Conservation (phyloP, 2,113 vertebrate genomes). For the Pionites leucogaster region DNA sequence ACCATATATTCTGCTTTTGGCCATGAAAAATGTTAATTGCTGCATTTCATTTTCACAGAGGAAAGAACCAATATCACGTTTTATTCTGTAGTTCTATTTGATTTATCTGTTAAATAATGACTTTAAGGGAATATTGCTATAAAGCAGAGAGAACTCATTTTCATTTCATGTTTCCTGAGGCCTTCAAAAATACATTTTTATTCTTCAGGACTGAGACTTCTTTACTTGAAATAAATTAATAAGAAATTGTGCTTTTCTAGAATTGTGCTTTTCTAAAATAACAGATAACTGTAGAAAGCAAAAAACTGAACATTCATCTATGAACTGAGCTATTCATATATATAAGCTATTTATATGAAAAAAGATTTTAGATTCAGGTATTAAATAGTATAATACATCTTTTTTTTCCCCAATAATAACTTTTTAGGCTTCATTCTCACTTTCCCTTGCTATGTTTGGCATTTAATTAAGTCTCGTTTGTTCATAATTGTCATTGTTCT, state of each 20-base stretch:
- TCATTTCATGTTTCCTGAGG: neutral
- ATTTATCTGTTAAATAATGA: neutral
- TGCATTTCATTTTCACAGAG: too few species aligned
- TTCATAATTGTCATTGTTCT: neutral
- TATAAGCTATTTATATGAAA: neutral
- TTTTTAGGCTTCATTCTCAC: neutral
- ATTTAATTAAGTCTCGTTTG: neutral
- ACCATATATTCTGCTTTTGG: too few species aligned
- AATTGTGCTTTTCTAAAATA: neutral
- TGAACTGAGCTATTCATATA: neutral
- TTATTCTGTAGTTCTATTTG: neutral
- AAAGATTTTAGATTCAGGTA: neutral
- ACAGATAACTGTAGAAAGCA: neutral
- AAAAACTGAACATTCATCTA: neutral
- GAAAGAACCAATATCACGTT: too few species aligned
- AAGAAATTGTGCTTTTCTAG: neutral
- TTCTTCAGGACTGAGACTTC: neutral
- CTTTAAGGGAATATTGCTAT: neutral
- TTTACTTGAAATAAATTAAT: neutral
- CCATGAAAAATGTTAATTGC: too few species aligned
- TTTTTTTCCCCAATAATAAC: neutral
- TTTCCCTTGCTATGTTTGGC: neutral
- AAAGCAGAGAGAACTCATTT: neutral
- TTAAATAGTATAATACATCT: neutral
- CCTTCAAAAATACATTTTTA: neutral